Evolutionary conservation across 1,140 invertebrate genomes (phyloP), one percentile per base, ranked within the genome.

Genomic region (Andricus grossulariae): DNA sequence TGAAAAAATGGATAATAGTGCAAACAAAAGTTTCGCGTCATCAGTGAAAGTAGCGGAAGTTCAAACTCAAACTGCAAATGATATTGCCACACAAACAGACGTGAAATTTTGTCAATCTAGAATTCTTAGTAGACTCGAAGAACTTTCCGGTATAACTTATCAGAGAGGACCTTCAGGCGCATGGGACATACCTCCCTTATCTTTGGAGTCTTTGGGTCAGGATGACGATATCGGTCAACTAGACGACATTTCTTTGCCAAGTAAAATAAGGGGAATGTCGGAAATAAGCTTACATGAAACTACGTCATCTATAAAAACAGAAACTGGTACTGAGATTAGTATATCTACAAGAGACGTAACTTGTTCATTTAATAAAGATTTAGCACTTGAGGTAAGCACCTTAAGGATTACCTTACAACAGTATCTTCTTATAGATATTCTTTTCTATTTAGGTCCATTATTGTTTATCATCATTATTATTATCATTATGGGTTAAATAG

Each of bases 211-310:
- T 7, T 79, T 86, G 11, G 86, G 89, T 55, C 86, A 88, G 71
- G 86, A 86, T 39, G 87, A 87, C n/a, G 87, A 90, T 74, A 73
- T 89, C 19, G 88, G 90, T 78, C 85, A 85, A 78, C 72, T 90
- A 25, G 90, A 91, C 50, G 86, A 91, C 25, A 81, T 89, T 57
- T 90, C 90, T 3, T 81, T 90, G 25, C 82, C 88, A 1, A 91
- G 84, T 45, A 90, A 88, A 81, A 88, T 91, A 85, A 83, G 89
- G 66, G 85, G 90, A 7, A 88, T 91, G 89, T 92, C 91, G 0
- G 91, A 92, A 80, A 91, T 92, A 75, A 92, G 91, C 82, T 82
- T 92, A 74, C 90, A 92, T 55, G 91, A 92, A 87, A 92, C 91
- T 72, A 92, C 91, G 21, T 92, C 91, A 51, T 92, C 91, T 3